Conservation (phyloP, 1,140 invertebrate species). For the Drosophila nigromelanica region DNA sequence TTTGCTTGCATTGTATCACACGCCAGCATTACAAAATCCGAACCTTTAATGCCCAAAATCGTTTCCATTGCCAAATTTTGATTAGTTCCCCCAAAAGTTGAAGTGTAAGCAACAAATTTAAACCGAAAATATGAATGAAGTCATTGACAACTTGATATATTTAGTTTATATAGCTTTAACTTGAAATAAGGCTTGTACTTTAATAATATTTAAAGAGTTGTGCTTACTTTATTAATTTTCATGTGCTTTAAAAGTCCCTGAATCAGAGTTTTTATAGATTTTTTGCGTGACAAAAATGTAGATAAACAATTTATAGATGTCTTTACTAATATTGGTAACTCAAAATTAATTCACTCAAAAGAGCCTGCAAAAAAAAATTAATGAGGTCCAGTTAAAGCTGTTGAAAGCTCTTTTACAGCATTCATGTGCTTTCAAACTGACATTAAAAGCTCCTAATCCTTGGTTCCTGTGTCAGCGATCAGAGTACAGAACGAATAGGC, state of each 20-base stretch:
- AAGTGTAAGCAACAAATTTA: background rate
- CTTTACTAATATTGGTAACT: no score
- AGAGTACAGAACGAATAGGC: constrained; percentile 75
- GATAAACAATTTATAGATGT: no score
- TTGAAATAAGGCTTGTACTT: no score
- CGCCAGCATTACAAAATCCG: constrained; percentile 96
- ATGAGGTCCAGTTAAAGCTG: no score
- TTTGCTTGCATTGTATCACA: constrained; percentile 94
- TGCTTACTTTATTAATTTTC: no score
- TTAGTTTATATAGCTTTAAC: background rate
- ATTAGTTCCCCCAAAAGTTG: constrained; percentile 5
- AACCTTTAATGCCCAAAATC: constrained; percentile 94
- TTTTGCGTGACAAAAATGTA: no score
- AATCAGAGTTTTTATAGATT: no score
- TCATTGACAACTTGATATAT: constrained; percentile 1
- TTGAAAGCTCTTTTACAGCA: background rate
- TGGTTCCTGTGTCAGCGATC: constrained; percentile 33
- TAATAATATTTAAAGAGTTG: no score
- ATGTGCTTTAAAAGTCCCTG: no score
- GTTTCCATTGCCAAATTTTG: constrained; percentile 88
- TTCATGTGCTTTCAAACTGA: background rate
- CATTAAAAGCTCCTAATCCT: background rate
- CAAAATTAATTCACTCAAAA: no score
- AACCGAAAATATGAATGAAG: constrained; percentile 5
- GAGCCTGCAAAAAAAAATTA: no score